Conservation (phyloP, 2,797 vertebrate species). For the Sandelia bainsii region DNA sequence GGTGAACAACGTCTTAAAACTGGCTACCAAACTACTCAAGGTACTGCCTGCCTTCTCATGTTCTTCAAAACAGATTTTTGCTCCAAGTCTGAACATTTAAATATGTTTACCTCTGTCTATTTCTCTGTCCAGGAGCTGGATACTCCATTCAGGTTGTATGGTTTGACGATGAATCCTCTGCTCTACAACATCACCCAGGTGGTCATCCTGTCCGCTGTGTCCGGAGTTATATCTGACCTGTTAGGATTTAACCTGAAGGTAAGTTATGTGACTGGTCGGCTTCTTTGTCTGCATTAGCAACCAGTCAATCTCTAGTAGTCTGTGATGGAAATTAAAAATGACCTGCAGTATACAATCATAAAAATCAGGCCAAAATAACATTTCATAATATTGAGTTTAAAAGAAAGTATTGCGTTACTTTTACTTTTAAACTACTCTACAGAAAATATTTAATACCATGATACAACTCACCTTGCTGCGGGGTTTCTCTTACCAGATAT, state of each 20-base stretch:
- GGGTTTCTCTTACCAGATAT: too few species aligned
- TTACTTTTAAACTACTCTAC: too few species aligned
- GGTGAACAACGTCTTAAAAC: slow-evolving; percentile 98
- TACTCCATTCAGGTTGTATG: slow-evolving; percentile 94
- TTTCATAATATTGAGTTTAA: too few species aligned
- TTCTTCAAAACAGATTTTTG: background rate
- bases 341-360: too few species aligned
- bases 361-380: too few species aligned
- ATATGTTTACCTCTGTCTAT: background rate
- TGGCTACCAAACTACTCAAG: slow-evolving; percentile 98
- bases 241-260: slow-evolving; percentile 99
- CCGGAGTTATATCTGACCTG: slow-evolving; percentile 97
- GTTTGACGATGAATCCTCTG: slow-evolving; percentile 97
- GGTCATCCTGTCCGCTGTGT: slow-evolving; percentile 97
- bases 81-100: background rate
- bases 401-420: too few species aligned
- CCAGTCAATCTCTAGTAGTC: too few species aligned
- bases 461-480: too few species aligned
- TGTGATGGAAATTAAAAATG: too few species aligned
- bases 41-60: slow-evolving; percentile 70
- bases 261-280: background rate
- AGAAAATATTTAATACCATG: too few species aligned
- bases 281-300: too few species aligned
- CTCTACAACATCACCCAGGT: slow-evolving; percentile 99
- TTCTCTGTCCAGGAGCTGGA: slow-evolving; percentile 90